Conservation (phyloP, 2,113 vertebrate species). For the Argyrosomus japonicus region DNA sequence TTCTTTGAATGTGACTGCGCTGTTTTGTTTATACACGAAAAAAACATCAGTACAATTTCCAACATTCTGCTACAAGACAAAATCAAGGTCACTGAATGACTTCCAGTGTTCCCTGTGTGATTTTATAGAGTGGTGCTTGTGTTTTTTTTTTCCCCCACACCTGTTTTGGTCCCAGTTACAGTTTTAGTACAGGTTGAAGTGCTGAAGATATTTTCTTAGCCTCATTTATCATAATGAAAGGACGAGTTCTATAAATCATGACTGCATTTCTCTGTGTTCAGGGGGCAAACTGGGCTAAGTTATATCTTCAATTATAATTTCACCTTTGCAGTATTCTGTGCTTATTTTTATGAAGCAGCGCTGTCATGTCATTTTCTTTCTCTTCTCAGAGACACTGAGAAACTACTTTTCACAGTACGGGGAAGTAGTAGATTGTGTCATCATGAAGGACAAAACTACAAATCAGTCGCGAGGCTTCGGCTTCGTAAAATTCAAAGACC, state of each 20-base stretch:
- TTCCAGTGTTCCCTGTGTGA: slow-evolving; percentile 9
- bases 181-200: slow-evolving; percentile 21
- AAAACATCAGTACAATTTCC: neutral
- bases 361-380: slow-evolving; percentile 44
- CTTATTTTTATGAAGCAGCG: neutral
- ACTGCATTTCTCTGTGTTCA: slow-evolving; percentile 24
- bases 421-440: slow-evolving; percentile 99
- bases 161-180: slow-evolving; percentile 18
- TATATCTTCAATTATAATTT: slow-evolving; percentile 8
- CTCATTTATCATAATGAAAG: slow-evolving; percentile 33
- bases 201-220: slow-evolving; percentile 38
- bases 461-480: slow-evolving; percentile 99
- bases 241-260: slow-evolving; percentile 22
- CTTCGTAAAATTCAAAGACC: slow-evolving; percentile 99
- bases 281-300: slow-evolving; percentile 20
- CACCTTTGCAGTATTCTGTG: slow-evolving; percentile 6
- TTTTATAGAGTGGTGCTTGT: slow-evolving; percentile 12
- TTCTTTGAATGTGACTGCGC: slow-evolving; percentile 14
- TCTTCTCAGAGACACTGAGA: slow-evolving; percentile 92
- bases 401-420: slow-evolving; percentile 99
- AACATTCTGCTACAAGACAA: slow-evolving; percentile 5
- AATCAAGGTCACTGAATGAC: slow-evolving; percentile 38
- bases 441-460: slow-evolving; percentile 99
- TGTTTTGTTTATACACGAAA: neutral
- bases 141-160: neutral